A percentile compares a stretch with the other conserved stretches of the same genome.
phyloP scores from a whole-genome alignment of 2,888 invertebrate species.

The Chrysodeixis includens region DNA sequence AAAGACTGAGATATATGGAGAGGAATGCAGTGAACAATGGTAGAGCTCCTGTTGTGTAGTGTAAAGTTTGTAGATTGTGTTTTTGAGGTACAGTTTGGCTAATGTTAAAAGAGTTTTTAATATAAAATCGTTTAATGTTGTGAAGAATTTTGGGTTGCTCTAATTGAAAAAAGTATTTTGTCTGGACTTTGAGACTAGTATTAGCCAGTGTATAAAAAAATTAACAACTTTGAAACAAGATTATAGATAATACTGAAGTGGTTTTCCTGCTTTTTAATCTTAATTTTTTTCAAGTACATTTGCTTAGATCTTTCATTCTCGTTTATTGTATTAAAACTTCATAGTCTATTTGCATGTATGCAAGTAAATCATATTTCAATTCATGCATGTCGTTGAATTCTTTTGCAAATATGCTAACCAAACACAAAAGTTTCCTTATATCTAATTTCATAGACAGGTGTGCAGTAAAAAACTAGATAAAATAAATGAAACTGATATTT shows the following conservation, averaged over 20 bases:
- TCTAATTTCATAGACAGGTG: background rate
- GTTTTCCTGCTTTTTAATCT: too few species aligned
- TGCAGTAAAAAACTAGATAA: background rate
- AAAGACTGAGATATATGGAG: constrained; percentile 33
- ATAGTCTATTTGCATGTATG: background rate
- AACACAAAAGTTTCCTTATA: background rate
- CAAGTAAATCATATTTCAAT: background rate
- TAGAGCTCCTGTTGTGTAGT: constrained; percentile 4
- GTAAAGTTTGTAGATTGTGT: background rate
- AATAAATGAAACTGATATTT: background rate
- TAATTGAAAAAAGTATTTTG: too few species aligned
- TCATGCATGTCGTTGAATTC: background rate
- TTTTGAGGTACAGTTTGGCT: background rate
- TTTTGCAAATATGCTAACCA: background rate
- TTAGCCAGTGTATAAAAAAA: too few species aligned
- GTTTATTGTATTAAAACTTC: background rate
- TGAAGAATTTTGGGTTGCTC: too few species aligned
- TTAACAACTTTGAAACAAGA: too few species aligned
- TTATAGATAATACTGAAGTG: too few species aligned
- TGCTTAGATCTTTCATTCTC: too few species aligned
- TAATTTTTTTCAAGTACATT: too few species aligned
- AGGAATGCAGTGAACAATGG: constrained; percentile 16
- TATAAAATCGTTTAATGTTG: too few species aligned
- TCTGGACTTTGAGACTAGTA: too few species aligned
- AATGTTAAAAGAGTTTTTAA: background rate